Percentiles rank a stretch among this genome's conserved stretches.
Evolutionary conservation across 2,797 vertebrate genomes (phyloP).

Genomic region (Pseudomugil tenellus): DNA sequence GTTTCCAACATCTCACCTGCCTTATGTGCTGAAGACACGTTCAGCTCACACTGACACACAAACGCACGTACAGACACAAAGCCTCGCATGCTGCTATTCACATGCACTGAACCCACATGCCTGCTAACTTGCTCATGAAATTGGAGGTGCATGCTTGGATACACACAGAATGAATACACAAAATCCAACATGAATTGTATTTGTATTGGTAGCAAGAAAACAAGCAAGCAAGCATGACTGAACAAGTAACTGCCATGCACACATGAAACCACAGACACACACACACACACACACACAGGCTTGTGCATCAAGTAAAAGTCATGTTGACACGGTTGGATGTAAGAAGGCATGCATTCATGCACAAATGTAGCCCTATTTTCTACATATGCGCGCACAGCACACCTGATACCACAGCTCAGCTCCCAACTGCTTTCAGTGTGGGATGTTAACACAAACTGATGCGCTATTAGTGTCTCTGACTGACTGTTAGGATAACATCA

Average conservation of each 20-base stretch:
- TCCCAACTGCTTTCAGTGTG: slow-evolving; percentile 35
- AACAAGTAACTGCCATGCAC: slow-evolving; percentile 19
- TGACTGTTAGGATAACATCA: background rate
- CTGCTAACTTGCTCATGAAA: slow-evolving; percentile 35
- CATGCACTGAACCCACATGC: slow-evolving; percentile 13
- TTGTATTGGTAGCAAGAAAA: slow-evolving; percentile 42
- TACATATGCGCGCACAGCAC: slow-evolving; percentile 7
- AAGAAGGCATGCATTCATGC: slow-evolving; percentile 31
- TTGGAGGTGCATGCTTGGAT: slow-evolving; percentile 22
- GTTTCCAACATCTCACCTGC: slow-evolving; percentile 69
- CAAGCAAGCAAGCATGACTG: slow-evolving; percentile 36
- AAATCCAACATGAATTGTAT: slow-evolving; percentile 23
- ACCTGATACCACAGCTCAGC: slow-evolving; percentile 22
- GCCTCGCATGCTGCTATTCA: slow-evolving; percentile 10
- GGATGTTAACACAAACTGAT: slow-evolving; percentile 28
- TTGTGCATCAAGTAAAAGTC: slow-evolving; percentile 6
- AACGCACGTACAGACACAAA: slow-evolving; percentile 16
- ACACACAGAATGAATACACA: slow-evolving; percentile 7
- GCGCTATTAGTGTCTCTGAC: slow-evolving; percentile 14
- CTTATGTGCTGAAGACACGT: slow-evolving; percentile 53
- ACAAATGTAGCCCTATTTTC: slow-evolving; percentile 19
- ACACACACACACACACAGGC: slow-evolving; percentile 26
- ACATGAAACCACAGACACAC: slow-evolving; percentile 11
- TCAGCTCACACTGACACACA: slow-evolving; percentile 7
- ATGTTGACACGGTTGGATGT: slow-evolving; percentile 50